Evolutionary conservation across 2,113 vertebrate species (phyloP).

Genomic region (Myxocyprinus asiaticus): DNA sequence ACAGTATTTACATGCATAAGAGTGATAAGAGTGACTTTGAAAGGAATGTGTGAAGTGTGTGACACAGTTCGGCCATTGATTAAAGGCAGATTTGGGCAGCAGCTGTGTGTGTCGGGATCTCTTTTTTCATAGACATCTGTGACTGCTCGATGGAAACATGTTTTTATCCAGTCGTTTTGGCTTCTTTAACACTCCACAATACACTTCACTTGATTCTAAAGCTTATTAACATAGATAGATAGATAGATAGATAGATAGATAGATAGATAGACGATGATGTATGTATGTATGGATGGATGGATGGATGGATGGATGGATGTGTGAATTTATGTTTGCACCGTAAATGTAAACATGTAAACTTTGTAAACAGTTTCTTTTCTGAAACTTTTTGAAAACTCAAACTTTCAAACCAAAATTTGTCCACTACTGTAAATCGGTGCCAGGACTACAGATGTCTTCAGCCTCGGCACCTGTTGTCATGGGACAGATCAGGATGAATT

Average conservation of each 20-base stretch:
- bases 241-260: too few species aligned
- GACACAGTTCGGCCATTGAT: slow-evolving; percentile 74
- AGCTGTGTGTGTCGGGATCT: slow-evolving; percentile 77
- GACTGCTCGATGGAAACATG: slow-evolving; percentile 86
- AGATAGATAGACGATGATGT: too few species aligned
- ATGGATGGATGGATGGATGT: too few species aligned
- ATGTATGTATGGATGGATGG: too few species aligned
- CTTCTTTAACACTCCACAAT: slow-evolving; percentile 63
- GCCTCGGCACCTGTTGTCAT: slow-evolving; percentile 59
- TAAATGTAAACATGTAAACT: too few species aligned
- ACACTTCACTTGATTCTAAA: too few species aligned
- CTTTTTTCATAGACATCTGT: slow-evolving; percentile 87
- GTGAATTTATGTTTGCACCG: too few species aligned
- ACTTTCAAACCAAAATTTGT: not conserved
- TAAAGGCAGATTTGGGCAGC: slow-evolving; percentile 77
- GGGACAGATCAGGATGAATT: slow-evolving; percentile 30
- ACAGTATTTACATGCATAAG: slow-evolving; percentile 28
- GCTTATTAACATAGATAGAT: too few species aligned
- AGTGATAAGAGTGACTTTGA: slow-evolving; percentile 10
- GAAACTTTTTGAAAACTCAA: too few species aligned
- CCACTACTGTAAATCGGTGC: not conserved
- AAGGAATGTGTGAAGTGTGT: slow-evolving; percentile 49
- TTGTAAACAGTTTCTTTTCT: too few species aligned
- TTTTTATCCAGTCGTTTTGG: slow-evolving; percentile 71
- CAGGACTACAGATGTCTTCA: slow-evolving; percentile 5